phyloP scores from a whole-genome alignment of 2,888 invertebrate species.

The Lepidocyrtinus sp. region DNA sequence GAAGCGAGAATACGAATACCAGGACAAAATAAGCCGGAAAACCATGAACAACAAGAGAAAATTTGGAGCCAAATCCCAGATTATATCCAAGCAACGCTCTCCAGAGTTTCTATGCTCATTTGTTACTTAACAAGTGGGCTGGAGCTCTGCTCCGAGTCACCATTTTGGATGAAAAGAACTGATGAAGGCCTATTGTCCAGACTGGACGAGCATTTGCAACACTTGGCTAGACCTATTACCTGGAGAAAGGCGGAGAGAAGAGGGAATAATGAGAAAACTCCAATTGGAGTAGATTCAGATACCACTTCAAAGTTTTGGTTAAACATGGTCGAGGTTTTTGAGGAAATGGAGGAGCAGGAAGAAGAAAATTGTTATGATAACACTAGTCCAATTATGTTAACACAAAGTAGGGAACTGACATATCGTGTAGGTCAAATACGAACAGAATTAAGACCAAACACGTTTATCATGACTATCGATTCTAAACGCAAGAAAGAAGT shows the following conservation, averaged over 20 bases:
- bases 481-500: constrained; percentile 27
- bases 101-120: constrained; percentile 51
- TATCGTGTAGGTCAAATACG: constrained; percentile 59
- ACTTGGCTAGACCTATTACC: constrained; percentile 52
- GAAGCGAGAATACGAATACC: constrained; percentile 50
- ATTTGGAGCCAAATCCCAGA: constrained; percentile 42
- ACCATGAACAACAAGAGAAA: constrained; percentile 3
- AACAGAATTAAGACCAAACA: constrained; percentile 55
- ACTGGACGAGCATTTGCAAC: constrained; percentile 61
- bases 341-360: constrained; percentile 61
- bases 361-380: constrained; percentile 19
- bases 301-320: constrained; percentile 52
- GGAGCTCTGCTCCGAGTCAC: constrained; percentile 55
- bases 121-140: constrained; percentile 59
- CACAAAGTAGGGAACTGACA: constrained; percentile 22
- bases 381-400: neutral
- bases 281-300: constrained; percentile 29
- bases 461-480: constrained; percentile 55
- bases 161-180: constrained; percentile 57
- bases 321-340: constrained; percentile 59
- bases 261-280: constrained; percentile 16
- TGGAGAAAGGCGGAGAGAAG: constrained; percentile 48
- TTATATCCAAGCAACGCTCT: constrained; percentile 40
- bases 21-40: no score
- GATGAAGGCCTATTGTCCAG: constrained; percentile 58